Base-by-base conservation (phyloP, 2,113 vertebrate genomes). In the Chaetodon auriga region DNA sequence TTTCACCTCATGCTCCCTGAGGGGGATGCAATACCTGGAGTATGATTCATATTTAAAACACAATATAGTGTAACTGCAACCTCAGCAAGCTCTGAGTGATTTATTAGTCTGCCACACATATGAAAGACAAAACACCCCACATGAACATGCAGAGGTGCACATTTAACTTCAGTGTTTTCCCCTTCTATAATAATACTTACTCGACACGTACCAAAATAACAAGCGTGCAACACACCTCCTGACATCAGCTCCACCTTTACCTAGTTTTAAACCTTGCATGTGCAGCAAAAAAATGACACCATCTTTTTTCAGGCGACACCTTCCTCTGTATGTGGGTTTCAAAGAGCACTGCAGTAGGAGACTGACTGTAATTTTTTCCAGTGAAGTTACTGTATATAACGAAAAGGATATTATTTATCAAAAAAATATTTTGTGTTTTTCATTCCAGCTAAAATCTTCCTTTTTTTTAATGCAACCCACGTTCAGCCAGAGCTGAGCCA, bases 21-120 rank as follows among this genome's bases (percentile, higher is more conserved):
- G 55, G 60, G 68, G 72, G 45, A 7, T n/a, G 69, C 62, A 51
- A 83, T 88, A 90, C 82, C 84, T 88, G 72, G 65, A 87, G 69
- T 66, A 71, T 9, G 53, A 86, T 80, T 92, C 85, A 83, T 68
- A 82, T 90, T 89, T 75, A 85, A 84, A 90, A 84, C 68, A 75
- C 77, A 74, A 70, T 74, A 71, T 49, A 70, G 69, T 63, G 23
- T 36, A 79, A 89, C 51, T 85, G 80, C 72, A 75, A 68, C 68
- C 77, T 23, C 73, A 72, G 68, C 78, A 25, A 61, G 63, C 75
- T 72, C 38, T 74, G 78, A 88, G 62, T 91, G 51, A 93, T 90
- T 89, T 87, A 76, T 36, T 18, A 43, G 66, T 48, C 25, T 79
- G 75, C 23, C 58, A 57, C 11, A 1, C 43, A 80, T 57, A 85